Conservation (phyloP, 2,113 vertebrate species). For the Rhagologus leucostigma region DNA sequence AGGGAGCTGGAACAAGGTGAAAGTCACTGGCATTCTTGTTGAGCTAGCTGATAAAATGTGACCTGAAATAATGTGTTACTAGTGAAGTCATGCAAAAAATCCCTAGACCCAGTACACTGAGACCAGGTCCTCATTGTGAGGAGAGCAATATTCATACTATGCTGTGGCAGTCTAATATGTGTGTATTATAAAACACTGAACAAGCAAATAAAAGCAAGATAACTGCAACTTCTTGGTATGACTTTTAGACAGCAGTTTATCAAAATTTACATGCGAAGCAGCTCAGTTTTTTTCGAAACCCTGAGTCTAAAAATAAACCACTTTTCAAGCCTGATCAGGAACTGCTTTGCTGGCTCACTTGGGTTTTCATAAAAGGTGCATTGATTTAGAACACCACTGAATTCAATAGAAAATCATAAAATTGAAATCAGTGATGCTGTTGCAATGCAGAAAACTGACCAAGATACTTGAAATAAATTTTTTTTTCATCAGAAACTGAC, state of each 20-base stretch:
- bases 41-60: constrained; percentile 35
- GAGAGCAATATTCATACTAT: background rate
- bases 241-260: background rate
- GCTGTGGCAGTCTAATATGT: background rate
- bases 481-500: background rate
- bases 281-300: background rate
- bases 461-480: background rate
- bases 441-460: background rate
- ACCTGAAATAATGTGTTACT: constrained; percentile 42
- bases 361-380: background rate
- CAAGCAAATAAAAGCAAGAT: background rate
- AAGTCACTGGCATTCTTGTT: constrained; percentile 40
- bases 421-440: background rate
- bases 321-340: background rate
- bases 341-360: background rate
- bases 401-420: background rate
- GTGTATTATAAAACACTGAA: background rate
- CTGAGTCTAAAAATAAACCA: background rate
- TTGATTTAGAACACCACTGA: background rate
- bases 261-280: background rate
- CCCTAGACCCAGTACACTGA: background rate
- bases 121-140: background rate
- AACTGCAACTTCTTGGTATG: background rate
- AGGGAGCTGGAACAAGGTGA: constrained; percentile 37
- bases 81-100: constrained; percentile 56